Conservation (phyloP, 2,888 invertebrate genomes). For the Molorchus minor region DNA sequence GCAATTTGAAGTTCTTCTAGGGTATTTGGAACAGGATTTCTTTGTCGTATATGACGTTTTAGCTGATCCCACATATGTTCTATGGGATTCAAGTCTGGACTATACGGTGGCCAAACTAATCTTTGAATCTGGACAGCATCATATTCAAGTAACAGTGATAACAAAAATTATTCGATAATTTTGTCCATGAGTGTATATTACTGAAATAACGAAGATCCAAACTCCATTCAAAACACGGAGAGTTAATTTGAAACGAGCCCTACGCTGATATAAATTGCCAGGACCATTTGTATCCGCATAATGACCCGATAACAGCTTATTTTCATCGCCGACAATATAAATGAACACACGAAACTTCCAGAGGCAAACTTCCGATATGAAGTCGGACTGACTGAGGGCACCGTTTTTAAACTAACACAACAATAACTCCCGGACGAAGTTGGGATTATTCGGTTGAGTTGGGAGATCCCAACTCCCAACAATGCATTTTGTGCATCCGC, state of each 20-base stretch:
- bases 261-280: not conserved
- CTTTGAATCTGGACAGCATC: too few relatives aligned
- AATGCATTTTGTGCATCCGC: slow-evolving; percentile 11
- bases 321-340: slow-evolving; percentile 15
- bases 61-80: too few relatives aligned
- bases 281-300: not conserved
- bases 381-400: not conserved
- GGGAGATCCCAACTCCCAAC: not conserved
- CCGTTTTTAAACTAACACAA: slow-evolving; percentile 14
- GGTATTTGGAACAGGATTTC: too few relatives aligned
- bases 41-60: too few relatives aligned
- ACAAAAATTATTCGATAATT: too few relatives aligned
- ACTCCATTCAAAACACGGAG: not conserved
- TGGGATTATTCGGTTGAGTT: slow-evolving; percentile 5
- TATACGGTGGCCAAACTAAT: too few relatives aligned
- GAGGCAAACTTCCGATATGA: slow-evolving; percentile 7
- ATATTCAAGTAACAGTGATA: too few relatives aligned
- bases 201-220: too few relatives aligned
- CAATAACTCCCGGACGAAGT: slow-evolving; percentile 14
- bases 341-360: slow-evolving; percentile 3
- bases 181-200: too few relatives aligned
- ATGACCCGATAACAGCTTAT: not conserved
- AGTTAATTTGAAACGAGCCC: not conserved
- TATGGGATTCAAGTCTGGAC: too few relatives aligned
- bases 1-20: too few relatives aligned